Conservation (phyloP, 2,797 vertebrate species). For the Brotula barbata region DNA sequence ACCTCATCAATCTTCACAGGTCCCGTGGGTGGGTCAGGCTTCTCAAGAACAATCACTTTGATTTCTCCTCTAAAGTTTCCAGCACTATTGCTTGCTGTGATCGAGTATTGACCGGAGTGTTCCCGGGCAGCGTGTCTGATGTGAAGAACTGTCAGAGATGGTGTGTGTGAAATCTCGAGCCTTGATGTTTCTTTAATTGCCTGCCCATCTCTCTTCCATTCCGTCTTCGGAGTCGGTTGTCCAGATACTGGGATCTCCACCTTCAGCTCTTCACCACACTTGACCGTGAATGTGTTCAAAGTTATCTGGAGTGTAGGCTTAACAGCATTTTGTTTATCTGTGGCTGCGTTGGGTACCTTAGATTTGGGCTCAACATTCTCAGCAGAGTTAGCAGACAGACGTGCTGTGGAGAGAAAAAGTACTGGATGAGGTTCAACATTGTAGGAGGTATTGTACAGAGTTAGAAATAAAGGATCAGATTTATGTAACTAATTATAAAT, state of each 20-base stretch:
- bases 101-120: slow-evolving; percentile 86
- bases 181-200: slow-evolving; percentile 90
- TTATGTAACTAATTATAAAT: neutral
- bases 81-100: slow-evolving; percentile 85
- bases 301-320: slow-evolving; percentile 86
- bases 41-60: slow-evolving; percentile 88
- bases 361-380: slow-evolving; percentile 16
- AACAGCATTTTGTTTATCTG: slow-evolving; percentile 86
- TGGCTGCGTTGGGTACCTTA: slow-evolving; percentile 7
- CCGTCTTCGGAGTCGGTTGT: slow-evolving; percentile 82
- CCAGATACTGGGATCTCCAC: slow-evolving; percentile 88
- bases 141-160: slow-evolving; percentile 82
- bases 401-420: slow-evolving; percentile 37
- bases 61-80: slow-evolving; percentile 83
- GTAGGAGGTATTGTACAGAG: neutral
- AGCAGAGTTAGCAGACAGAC: slow-evolving; percentile 26
- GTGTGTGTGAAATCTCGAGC: slow-evolving; percentile 82
- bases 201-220: slow-evolving; percentile 87
- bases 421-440: too few species aligned
- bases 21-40: slow-evolving; percentile 87
- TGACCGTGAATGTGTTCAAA: slow-evolving; percentile 87
- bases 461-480: neutral
- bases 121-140: slow-evolving; percentile 90
- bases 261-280: slow-evolving; percentile 88
- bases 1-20: slow-evolving; percentile 89